A percentile compares a stretch with the other conserved stretches of the same genome.
These are phyloP conservation scores for Apogon talboti DNA, from an alignment of 2,797 vertebrate genomes.

Conservation along the genomic window DNA sequence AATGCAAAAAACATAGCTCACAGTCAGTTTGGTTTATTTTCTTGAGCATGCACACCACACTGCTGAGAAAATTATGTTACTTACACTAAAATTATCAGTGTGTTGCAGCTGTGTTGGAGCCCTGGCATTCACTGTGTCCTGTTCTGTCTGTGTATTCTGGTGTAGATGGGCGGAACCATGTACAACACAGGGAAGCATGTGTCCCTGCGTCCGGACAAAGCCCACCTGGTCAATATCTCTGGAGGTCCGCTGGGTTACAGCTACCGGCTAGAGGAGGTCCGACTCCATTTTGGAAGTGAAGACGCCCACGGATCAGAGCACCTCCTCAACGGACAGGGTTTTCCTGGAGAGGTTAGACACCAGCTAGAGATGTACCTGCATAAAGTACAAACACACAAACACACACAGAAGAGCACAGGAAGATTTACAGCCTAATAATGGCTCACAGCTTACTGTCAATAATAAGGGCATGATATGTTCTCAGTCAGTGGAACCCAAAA, in stretches of 20 bases:
- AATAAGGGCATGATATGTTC: too few species aligned
- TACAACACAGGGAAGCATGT: conserved; percentile 97
- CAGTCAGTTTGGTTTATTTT: too few species aligned
- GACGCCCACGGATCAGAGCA: conserved; percentile 94
- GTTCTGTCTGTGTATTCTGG: background rate
- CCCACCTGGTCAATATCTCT: conserved; percentile 94
- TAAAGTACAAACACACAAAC: background rate
- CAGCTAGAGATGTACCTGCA: background rate
- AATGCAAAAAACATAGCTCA: too few species aligned
- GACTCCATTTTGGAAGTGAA: conserved; percentile 94
- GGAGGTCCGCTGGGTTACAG: conserved; percentile 95
- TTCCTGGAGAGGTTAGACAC: conserved; percentile 92
- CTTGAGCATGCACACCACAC: too few species aligned
- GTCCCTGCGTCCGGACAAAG: conserved; percentile 92
- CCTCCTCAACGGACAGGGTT: conserved; percentile 94
- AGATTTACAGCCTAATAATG: too few species aligned
- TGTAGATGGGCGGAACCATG: conserved; percentile 93
- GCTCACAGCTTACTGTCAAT: too few species aligned
- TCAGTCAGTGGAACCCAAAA: too few species aligned
- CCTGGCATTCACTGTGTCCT: background rate
- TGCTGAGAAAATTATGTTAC: too few species aligned
- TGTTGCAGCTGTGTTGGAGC: background rate
- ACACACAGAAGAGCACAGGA: background rate
- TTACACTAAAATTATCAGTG: too few species aligned
- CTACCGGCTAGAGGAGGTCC: conserved; percentile 93